phyloP scores from a whole-genome alignment of 2,888 invertebrate species.

The Reticulitermes lucifugus region DNA sequence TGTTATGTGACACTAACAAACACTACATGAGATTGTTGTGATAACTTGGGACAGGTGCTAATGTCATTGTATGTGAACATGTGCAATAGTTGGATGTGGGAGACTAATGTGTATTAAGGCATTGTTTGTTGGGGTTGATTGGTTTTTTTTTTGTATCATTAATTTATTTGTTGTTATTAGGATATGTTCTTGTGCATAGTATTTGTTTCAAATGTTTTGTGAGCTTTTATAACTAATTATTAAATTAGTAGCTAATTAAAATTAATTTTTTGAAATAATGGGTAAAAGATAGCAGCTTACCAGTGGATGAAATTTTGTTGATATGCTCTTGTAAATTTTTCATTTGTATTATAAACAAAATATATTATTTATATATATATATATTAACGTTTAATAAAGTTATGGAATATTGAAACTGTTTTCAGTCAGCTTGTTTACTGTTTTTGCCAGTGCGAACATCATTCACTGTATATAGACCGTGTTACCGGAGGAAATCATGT shows the following conservation, averaged over 20 bases:
- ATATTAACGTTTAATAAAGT: slow-evolving; percentile 26
- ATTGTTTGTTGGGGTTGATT: slow-evolving; percentile 23
- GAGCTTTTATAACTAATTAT: slow-evolving; percentile 17
- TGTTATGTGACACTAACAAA: not conserved
- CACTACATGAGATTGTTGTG: slow-evolving; percentile 31
- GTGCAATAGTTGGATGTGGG: slow-evolving; percentile 16
- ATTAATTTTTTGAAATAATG: not conserved
- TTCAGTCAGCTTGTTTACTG: not conserved
- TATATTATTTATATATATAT: slow-evolving; percentile 30
- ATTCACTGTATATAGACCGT: no score
- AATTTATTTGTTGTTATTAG: slow-evolving; percentile 31
- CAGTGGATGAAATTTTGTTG: not conserved
- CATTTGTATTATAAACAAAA: slow-evolving; percentile 2
- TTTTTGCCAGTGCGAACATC: not conserved
- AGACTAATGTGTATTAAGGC: slow-evolving; percentile 10
- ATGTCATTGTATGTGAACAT: slow-evolving; percentile 2
- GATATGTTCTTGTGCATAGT: not conserved
- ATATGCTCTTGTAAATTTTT: slow-evolving; percentile 21
- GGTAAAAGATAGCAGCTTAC: slow-evolving; percentile 5
- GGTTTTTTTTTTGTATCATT: slow-evolving; percentile 21
- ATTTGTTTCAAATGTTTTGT: not conserved
- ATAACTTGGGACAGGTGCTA: slow-evolving; percentile 28
- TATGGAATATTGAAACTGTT: not conserved
- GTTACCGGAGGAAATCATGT: no score
- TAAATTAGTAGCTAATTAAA: not conserved